Base-by-base conservation (phyloP, 2,797 vertebrate species). In the Poeciliopsis paucimaculata region DNA sequence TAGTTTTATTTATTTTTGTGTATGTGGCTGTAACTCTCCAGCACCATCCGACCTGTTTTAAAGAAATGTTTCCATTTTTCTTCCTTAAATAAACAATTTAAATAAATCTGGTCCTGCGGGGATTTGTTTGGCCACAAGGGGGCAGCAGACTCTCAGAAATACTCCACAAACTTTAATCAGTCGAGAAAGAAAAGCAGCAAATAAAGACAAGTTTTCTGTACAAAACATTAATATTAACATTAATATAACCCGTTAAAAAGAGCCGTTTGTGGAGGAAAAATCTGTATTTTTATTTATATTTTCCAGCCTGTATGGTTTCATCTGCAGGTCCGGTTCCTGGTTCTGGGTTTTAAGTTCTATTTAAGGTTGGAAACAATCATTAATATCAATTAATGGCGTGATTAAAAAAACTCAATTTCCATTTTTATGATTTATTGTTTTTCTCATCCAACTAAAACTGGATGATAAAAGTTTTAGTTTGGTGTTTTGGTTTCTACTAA, bases 121-220 rank as follows among this genome's bases (percentile, higher is more conserved):
- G 23, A 68, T 41, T 43, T 68, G 36, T 11, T 23, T 13, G 26
- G n/a, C 90, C 93, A 82, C 0, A 49, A 91, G 94, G 74, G 85
- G 92, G 89, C 91, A 92, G 90, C 75, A 90, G 45, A 9, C 16
- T 77, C 73, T 72, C 79, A 89, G 64, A 79, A 72, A 85, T 72
- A 0, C 16, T 80, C 12, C 28, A 70, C 53, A 73, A 13, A 23
- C 12, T 9, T 5, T 53, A 51, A 12, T 3, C 31, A 31, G 12
- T 2, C 16, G 0, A 51, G 16, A 13, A 39, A 66, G 36, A 68
- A 68, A 41, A 68, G 20, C 39, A 39, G 18, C 20, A 68, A 68
- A 68, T 41, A 10, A 36, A 66, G 18, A 68, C 57, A 62, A 15
- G 12, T 60, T n/a, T n/a, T 31, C 57, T 60, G n/a, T 16, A 34